Conservation (phyloP, 2,113 vertebrate species). For the Andinoacara biseriatus region DNA sequence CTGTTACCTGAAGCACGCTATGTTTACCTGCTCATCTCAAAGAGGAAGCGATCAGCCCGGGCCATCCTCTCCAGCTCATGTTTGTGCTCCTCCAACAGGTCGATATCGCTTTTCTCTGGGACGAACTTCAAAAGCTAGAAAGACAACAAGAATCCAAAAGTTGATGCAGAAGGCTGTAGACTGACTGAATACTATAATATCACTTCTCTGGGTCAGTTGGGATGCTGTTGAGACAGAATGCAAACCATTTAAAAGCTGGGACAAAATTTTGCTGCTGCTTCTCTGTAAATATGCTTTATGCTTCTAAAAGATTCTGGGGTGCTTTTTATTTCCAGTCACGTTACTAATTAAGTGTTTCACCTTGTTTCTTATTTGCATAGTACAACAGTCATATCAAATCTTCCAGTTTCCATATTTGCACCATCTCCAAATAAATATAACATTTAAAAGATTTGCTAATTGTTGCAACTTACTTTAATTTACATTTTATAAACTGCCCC, state of each 20-base stretch:
- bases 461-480: background rate
- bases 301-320: background rate
- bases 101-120: slow-evolving; percentile 94
- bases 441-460: background rate
- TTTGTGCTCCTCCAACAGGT: slow-evolving; percentile 97
- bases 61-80: slow-evolving; percentile 98
- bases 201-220: too few relatives aligned
- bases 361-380: background rate
- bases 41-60: slow-evolving; percentile 96
- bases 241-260: too few relatives aligned
- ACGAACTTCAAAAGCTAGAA: slow-evolving; percentile 86
- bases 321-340: too few relatives aligned
- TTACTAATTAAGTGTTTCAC: background rate
- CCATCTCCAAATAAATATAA: background rate
- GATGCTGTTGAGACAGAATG: too few relatives aligned
- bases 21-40: slow-evolving; percentile 96
- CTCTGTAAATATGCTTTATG: background rate
- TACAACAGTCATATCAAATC: background rate
- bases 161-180: background rate
- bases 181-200: too few relatives aligned
- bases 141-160: background rate
- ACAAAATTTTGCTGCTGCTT: too few relatives aligned
- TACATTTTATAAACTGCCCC: background rate
- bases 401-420: too few relatives aligned
- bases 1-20: background rate